Evolutionary conservation across 2,888 invertebrate genomes (phyloP).

Genomic region (Nyleta sp.): DNA sequence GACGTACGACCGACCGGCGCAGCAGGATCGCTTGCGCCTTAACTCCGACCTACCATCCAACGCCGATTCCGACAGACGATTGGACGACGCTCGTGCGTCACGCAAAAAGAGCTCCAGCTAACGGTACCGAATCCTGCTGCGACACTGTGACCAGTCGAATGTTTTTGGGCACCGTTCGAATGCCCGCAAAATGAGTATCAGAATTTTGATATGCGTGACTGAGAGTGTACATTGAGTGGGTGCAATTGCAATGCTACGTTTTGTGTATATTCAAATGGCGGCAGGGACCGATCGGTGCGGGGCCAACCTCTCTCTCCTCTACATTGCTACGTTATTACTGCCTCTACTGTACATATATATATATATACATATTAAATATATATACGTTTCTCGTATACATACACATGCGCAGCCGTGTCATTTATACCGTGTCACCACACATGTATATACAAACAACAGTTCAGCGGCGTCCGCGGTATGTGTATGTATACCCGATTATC

Average conservation of each 20-base stretch:
- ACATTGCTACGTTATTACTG: slow-evolving; percentile 80
- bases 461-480: slow-evolving; percentile 36
- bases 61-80: slow-evolving; percentile 5
- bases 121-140: slow-evolving; percentile 46
- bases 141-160: slow-evolving; percentile 18
- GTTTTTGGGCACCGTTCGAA: slow-evolving; percentile 41
- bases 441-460: slow-evolving; percentile 40
- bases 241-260: slow-evolving; percentile 61
- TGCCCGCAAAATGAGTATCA: slow-evolving; percentile 44
- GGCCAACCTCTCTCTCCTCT: slow-evolving; percentile 79
- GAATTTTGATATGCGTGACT: slow-evolving; percentile 51
- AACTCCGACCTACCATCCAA: slow-evolving; percentile 6
- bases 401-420: slow-evolving; percentile 69
- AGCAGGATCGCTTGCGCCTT: slow-evolving; percentile 35
- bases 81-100: background rate
- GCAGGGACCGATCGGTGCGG: slow-evolving; percentile 79
- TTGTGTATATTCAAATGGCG: slow-evolving; percentile 73
- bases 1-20: background rate
- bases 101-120: background rate
- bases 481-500: slow-evolving; percentile 62
- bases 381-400: slow-evolving; percentile 70
- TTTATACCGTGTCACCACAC: slow-evolving; percentile 63
- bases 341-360: slow-evolving; percentile 80
- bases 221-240: slow-evolving; percentile 54
- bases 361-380: slow-evolving; percentile 72